Base-by-base conservation (phyloP, 23 tunicate genomes). In the Ascidia mentula region DNA sequence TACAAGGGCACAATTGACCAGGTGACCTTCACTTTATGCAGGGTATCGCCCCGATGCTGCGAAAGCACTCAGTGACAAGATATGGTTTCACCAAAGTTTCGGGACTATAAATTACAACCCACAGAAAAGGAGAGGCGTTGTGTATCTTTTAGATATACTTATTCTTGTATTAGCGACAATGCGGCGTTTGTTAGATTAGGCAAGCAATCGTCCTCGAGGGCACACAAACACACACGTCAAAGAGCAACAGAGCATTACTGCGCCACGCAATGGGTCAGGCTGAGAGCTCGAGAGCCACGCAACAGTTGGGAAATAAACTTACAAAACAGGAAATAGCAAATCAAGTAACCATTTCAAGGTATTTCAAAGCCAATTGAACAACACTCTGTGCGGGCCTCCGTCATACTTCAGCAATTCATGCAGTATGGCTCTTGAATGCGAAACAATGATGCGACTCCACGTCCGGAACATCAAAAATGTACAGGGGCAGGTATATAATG, bases 201-300 rank as follows among this genome's bases (percentile, higher is more conserved):
- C n/a, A n/a, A n/a, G n/a, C n/a, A n/a, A n/a, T n/a, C n/a, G n/a
- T n/a, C n/a, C n/a, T n/a, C n/a, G n/a, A n/a, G n/a, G n/a, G n/a
- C n/a, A n/a, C n/a, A n/a, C 65, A 28, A 53, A 28, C 65, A 53
- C 7, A 53, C 24, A 20, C 1, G 53, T 20, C 22, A 53, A 53
- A 5, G 24, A 9, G 13, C 7, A 53, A 53, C 13, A 28, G 65
- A 9, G 24, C 65, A 53, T 20, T 28, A 53, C 65, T 28, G 24
- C 22, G 65, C 65, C 65, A 53, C 13, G 65, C 65, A 53, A 53
- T 53, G 65, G 65, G 65, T 53, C 65, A 28, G 65, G 65, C 65
- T 53, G 65, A 53, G 24, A 53, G 22, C 24, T 53, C 65, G 65
- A 28, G 65, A 9, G 65, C 65, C 13, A 9, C 65, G 65, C 65